Conservation (phyloP, 1,140 invertebrate species). For the Drosophila burlai region DNA sequence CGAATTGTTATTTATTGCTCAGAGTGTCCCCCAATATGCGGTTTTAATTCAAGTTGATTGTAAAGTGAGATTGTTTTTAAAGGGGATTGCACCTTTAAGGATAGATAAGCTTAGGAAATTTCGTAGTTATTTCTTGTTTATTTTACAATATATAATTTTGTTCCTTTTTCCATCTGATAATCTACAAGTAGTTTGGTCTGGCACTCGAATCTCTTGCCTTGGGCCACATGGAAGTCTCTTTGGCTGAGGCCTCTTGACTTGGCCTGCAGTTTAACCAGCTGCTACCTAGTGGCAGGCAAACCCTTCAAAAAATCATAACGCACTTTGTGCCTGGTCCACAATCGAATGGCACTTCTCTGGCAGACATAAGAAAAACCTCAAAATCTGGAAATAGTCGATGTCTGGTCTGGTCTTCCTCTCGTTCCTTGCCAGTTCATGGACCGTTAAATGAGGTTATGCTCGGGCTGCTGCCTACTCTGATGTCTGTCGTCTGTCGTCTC, state of each 20-base stretch:
- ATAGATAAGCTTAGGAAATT: neutral
- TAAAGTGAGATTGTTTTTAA: slow-evolving; percentile 61
- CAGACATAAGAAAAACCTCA: slow-evolving; percentile 20
- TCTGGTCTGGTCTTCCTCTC: neutral
- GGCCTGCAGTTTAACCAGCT: slow-evolving; percentile 37
- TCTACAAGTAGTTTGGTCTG: slow-evolving; percentile 10
- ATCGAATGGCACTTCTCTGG: slow-evolving; percentile 47
- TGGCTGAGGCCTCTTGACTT: slow-evolving; percentile 13
- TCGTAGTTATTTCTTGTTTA: neutral
- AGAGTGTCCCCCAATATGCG: slow-evolving; percentile 20
- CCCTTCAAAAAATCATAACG: slow-evolving; percentile 76
- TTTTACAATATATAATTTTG: neutral
- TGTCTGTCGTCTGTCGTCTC: slow-evolving; percentile 14
- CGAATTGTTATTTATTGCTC: slow-evolving; percentile 79
- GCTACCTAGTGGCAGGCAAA: slow-evolving; percentile 53
- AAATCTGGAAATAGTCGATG: slow-evolving; percentile 39
- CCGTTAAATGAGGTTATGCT: slow-evolving; percentile 82
- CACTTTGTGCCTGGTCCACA: slow-evolving; percentile 50
- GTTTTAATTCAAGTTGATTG: slow-evolving; percentile 57
- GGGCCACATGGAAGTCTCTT: slow-evolving; percentile 11
- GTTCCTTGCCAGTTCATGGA: slow-evolving; percentile 68
- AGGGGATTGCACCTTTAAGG: slow-evolving; percentile 14
- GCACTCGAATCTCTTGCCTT: slow-evolving; percentile 1
- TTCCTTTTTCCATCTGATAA: neutral
- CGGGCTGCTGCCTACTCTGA: slow-evolving; percentile 55